Evolutionary conservation across 1,140 invertebrate genomes (phyloP).

Genomic region (Drosophila murphyi): DNA sequence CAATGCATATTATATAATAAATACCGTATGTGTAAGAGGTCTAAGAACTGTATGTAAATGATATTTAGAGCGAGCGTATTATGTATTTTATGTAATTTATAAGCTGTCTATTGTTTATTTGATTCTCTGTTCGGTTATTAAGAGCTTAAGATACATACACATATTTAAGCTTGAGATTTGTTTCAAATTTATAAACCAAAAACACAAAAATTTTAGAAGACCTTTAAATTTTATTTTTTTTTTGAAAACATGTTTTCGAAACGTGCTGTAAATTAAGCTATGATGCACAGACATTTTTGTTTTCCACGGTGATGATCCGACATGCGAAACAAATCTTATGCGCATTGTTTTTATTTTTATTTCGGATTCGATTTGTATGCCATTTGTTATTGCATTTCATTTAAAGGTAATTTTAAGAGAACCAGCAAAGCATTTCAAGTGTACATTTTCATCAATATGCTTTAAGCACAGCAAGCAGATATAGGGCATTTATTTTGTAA

Average conservation of each 20-base stretch:
- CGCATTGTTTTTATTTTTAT: slow-evolving; percentile 21
- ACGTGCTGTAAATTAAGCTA: slow-evolving; percentile 35
- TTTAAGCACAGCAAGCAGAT: slow-evolving; percentile 63
- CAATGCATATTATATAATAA: slow-evolving; percentile 41
- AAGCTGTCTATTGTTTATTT: slow-evolving; percentile 66
- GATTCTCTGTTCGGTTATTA: slow-evolving; percentile 55
- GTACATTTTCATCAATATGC: slow-evolving; percentile 77
- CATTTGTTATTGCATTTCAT: slow-evolving; percentile 56
- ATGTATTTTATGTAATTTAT: slow-evolving; percentile 77
- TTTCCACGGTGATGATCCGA: not conserved
- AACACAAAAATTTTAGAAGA: slow-evolving; percentile 22
- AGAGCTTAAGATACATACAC: slow-evolving; percentile 44
- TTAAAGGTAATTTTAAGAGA: slow-evolving; percentile 49
- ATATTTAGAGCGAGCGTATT: slow-evolving; percentile 54
- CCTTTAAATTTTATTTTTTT: slow-evolving; percentile 10
- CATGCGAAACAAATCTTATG: slow-evolving; percentile 36
- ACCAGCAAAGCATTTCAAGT: slow-evolving; percentile 75
- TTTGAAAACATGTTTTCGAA: not conserved
- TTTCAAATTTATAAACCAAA: slow-evolving; percentile 66
- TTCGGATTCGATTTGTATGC: slow-evolving; percentile 37
- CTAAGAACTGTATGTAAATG: slow-evolving; percentile 71
- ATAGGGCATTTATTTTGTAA: slow-evolving; percentile 63
- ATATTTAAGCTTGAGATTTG: slow-evolving; percentile 57
- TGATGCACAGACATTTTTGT: slow-evolving; percentile 3
- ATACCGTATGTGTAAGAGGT: slow-evolving; percentile 56